phyloP scores from a whole-genome alignment of 2,888 invertebrate species.

The Synergus japonicus region DNA sequence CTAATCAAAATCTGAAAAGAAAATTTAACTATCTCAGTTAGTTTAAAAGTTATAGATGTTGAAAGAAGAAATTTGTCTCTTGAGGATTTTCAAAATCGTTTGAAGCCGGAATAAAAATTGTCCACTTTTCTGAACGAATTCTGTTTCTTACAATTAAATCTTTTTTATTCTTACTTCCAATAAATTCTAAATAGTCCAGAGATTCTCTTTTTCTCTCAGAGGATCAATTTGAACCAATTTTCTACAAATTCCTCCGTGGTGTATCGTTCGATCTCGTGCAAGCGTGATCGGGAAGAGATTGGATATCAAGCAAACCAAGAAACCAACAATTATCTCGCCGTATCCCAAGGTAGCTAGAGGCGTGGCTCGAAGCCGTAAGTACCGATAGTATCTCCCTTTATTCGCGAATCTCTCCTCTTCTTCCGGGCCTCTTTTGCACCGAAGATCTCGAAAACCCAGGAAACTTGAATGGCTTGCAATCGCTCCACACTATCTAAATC shows the following conservation, averaged over 20 bases:
- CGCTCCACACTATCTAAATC: conserved; percentile 45
- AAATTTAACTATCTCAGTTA: too few species aligned
- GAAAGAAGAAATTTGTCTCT: too few species aligned
- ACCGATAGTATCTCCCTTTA: conserved; percentile 27
- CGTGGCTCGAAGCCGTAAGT: conserved; percentile 42
- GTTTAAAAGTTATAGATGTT: too few species aligned
- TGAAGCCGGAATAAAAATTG: too few species aligned
- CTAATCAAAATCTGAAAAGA: too few species aligned
- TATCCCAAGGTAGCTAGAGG: conserved; percentile 41
- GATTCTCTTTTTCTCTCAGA: background rate
- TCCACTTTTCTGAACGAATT: too few species aligned
- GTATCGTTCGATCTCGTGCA: conserved; percentile 39
- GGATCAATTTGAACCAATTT: conserved; percentile 6
- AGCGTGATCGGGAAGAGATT: conserved; percentile 35
- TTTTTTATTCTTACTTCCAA: background rate
- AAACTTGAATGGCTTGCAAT: conserved; percentile 20
- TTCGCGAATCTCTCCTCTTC: conserved; percentile 43
- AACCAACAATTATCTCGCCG: conserved; percentile 51
- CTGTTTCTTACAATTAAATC: too few species aligned
- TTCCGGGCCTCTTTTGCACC: conserved; percentile 1
- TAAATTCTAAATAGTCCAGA: background rate
- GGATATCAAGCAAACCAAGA: conserved; percentile 35
- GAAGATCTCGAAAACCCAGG: background rate
- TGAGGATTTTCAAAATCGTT: too few species aligned
- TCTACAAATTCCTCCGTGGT: conserved; percentile 42